Evolutionary conservation across 23 tunicate genomes (phyloP).

Genomic region (Styela clava): DNA sequence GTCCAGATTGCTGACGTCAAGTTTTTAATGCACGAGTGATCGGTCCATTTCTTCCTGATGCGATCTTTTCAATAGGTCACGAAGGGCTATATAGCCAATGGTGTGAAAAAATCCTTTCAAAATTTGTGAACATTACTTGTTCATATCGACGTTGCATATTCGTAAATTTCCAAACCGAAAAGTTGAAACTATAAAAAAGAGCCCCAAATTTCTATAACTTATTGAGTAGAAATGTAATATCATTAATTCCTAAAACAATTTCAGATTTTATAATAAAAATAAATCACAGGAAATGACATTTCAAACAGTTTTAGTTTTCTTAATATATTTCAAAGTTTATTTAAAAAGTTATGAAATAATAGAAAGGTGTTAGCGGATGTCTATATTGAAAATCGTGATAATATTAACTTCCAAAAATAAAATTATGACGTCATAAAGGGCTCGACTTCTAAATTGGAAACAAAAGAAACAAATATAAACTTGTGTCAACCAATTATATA

Average conservation of each 20-base stretch:
- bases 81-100: too few relatives aligned
- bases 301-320: neutral
- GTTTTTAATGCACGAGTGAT: too few relatives aligned
- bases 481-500: neutral
- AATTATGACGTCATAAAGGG: neutral
- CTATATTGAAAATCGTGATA: neutral
- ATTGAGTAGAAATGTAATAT: too few relatives aligned
- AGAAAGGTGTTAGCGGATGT: neutral
- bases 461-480: neutral
- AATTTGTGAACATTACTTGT: too few relatives aligned
- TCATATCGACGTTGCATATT: too few relatives aligned
- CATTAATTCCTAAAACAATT: neutral
- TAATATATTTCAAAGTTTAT: neutral
- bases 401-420: neutral
- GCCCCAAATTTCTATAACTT: too few relatives aligned
- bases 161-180: too few relatives aligned
- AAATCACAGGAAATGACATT: neutral
- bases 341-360: neutral
- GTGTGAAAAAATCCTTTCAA: too few relatives aligned
- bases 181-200: too few relatives aligned
- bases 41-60: too few relatives aligned
- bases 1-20: too few relatives aligned
- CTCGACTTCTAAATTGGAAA: neutral
- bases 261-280: neutral
- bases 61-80: too few relatives aligned